Percentiles rank a stretch among this genome's conserved stretches.
Evolutionary conservation across 2,888 invertebrate species (phyloP).

Genomic region (Drosophila nr. fundita): DNA sequence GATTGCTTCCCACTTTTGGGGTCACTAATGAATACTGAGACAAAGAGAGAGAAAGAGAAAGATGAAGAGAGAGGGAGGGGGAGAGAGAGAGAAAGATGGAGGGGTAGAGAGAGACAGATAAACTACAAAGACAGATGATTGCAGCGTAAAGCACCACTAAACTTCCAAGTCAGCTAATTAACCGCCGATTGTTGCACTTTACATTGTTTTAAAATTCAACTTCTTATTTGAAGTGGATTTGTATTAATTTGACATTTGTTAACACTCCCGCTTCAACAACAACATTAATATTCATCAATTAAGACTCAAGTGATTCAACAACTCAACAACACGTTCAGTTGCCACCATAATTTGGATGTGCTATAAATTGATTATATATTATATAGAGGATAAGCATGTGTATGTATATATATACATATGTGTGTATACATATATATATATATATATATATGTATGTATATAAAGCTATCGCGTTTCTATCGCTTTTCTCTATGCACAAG

Average conservation of each 20-base stretch:
- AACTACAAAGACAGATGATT: background rate
- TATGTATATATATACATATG: background rate
- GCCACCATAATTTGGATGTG: background rate
- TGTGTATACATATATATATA: background rate
- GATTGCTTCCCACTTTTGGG: conserved; percentile 51
- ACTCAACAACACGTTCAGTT: background rate
- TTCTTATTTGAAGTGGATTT: background rate
- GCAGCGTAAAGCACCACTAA: background rate
- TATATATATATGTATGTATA: background rate
- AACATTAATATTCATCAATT: background rate
- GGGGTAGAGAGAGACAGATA: background rate
- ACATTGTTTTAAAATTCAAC: background rate
- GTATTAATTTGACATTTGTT: background rate
- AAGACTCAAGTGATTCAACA: background rate
- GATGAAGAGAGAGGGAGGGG: fast-evolving
- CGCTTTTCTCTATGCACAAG: background rate
- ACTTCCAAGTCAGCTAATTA: background rate
- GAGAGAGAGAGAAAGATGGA: background rate
- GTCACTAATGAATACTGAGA: conserved; percentile 20
- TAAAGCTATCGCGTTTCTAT: background rate
- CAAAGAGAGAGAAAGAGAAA: background rate
- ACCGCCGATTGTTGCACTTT: background rate
- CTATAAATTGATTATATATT: background rate
- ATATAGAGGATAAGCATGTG: background rate
- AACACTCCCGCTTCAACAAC: background rate